Evolutionary conservation across 1,140 invertebrate genomes (phyloP), one percentile per base, ranked within the genome.

Genomic region (Heterodera schachtii): DNA sequence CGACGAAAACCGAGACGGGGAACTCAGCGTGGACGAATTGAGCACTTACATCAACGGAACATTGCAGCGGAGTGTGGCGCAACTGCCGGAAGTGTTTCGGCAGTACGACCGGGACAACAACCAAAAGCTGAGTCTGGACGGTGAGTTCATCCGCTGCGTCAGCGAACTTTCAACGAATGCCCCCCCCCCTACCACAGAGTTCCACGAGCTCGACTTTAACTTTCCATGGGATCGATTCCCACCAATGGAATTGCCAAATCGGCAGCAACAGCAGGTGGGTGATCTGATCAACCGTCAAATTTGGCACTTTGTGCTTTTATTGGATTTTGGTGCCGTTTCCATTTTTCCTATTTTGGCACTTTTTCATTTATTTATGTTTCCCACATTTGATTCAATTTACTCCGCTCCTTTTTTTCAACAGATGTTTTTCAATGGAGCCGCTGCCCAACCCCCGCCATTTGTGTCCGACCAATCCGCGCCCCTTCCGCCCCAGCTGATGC

Each of bases 191-290:
- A 41, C n/a, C 64, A 31, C 16, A 81, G 75, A 81, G 70, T 81
- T 82, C 74, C 70, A 78, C 47, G 49, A 82, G 52, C 78, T 82
- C 19, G 81, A 82, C 21, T 82, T 82, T 31, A 71, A 82, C 46
- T 82, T 82, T 73, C 81, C 81, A 4, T 82, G 81, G 81, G 79
- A 82, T 4, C 82, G 82, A 44, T 82, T 82, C 69, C 81, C 81
- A 0, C 78, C 80, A 7, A 21, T 21, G n/a, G 21, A 52, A 52
- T 52, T 52, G 49, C 49, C 49, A 52, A 52, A 52, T 52, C 49
- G 76, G 16, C 57, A 60, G 31, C 31, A 31, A 31, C 31, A 31
- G 31, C 31, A 31, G 31, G 31, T 31, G 31, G 57, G 57, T 60
- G 57, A 60, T n/a, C n/a, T n/a, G n/a, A n/a, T n/a, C n/a, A n/a